phyloP scores from a whole-genome alignment of 2,113 vertebrate species.

The Anhinga rufa region DNA sequence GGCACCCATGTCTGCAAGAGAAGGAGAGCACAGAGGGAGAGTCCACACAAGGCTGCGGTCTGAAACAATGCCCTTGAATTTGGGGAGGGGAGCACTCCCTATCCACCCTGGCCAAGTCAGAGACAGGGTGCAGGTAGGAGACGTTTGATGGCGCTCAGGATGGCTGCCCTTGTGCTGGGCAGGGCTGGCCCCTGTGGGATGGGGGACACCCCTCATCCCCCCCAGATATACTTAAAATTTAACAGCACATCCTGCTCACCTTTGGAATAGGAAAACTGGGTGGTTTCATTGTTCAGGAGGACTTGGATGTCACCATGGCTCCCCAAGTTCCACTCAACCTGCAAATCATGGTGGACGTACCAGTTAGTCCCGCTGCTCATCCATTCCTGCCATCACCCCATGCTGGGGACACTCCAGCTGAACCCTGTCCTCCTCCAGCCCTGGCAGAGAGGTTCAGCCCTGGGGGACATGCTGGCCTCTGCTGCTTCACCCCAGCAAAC shows the following conservation, averaged over 20 bases:
- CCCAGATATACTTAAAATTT: background rate
- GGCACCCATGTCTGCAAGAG: background rate
- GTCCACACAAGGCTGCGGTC: background rate
- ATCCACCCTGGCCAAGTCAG: background rate
- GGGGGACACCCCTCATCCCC: accelerated
- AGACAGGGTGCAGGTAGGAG: background rate
- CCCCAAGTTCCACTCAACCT: conserved; percentile 45
- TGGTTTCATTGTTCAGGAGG: background rate
- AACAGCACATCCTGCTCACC: background rate
- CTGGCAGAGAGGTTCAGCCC: background rate
- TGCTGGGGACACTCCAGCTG: background rate
- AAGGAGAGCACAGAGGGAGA: background rate
- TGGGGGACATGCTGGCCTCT: accelerated
- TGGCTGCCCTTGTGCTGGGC: accelerated
- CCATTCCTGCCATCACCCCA: background rate
- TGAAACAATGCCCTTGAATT: background rate
- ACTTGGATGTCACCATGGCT: conserved; percentile 8
- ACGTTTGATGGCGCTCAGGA: background rate
- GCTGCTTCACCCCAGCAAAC: background rate
- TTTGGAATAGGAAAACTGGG: conserved; percentile 31
- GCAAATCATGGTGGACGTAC: background rate
- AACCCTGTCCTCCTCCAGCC: background rate
- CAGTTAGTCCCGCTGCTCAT: background rate
- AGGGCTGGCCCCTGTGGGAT: background rate
- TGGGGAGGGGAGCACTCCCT: background rate